phyloP scores from a whole-genome alignment of 2,888 invertebrate species.

The Cerceris rybyensis region DNA sequence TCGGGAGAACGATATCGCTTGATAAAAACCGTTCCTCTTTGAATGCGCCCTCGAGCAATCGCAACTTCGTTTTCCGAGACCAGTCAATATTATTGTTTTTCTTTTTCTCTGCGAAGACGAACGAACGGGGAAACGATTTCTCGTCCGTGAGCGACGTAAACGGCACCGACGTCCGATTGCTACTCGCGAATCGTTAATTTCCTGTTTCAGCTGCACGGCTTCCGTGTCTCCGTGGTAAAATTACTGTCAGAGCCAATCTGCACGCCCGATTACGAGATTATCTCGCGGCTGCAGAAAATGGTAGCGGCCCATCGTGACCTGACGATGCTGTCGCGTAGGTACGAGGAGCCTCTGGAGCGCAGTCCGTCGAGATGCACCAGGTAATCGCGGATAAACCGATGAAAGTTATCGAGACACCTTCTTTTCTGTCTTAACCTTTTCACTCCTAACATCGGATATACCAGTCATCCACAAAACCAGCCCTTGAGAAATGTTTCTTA shows the following conservation, averaged over 20 bases:
- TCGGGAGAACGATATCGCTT: too few relatives aligned
- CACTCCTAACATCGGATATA: too few relatives aligned
- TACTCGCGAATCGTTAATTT: slow-evolving; percentile 50
- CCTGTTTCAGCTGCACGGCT: slow-evolving; percentile 85
- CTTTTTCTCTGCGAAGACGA: not conserved
- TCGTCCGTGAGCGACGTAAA: not conserved
- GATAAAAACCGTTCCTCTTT: not conserved
- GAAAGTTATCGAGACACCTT: slow-evolving; percentile 3
- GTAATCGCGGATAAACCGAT: slow-evolving; percentile 66
- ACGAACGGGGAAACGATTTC: not conserved
- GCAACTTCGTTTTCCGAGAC: not conserved
- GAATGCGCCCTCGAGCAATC: not conserved
- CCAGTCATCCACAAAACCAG: too few relatives aligned
- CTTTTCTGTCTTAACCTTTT: too few relatives aligned
- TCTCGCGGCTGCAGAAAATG: slow-evolving; percentile 90
- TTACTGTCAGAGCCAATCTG: slow-evolving; percentile 88
- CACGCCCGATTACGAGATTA: slow-evolving; percentile 89
- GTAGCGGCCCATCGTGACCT: slow-evolving; percentile 94
- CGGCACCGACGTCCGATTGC: slow-evolving; percentile 9
- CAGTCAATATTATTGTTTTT: too few relatives aligned
- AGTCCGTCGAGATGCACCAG: slow-evolving; percentile 82
- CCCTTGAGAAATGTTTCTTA: too few relatives aligned
- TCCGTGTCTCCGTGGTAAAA: slow-evolving; percentile 89
- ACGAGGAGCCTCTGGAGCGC: slow-evolving; percentile 84
- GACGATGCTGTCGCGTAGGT: slow-evolving; percentile 90